Conservation (phyloP, 1,140 invertebrate species). For the Nylanderia fulva region DNA sequence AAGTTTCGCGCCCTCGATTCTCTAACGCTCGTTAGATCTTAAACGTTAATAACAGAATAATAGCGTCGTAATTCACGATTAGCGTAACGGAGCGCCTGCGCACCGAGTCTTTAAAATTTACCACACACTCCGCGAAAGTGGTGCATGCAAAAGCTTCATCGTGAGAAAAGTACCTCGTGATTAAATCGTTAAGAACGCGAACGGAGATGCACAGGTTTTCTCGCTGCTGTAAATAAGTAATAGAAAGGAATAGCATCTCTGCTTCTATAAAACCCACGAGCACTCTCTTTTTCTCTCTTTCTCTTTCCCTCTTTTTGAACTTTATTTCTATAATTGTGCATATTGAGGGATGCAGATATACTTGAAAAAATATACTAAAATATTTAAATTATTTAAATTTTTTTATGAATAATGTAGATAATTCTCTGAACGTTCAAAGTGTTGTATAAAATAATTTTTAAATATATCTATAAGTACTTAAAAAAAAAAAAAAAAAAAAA, state of each 20-base stretch:
- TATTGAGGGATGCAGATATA: no score
- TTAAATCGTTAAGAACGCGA: slow-evolving; percentile 10
- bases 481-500: no score
- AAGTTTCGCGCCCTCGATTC: slow-evolving; percentile 61
- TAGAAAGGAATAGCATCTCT: neutral
- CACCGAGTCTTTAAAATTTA: slow-evolving; percentile 49
- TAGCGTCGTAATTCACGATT: slow-evolving; percentile 69
- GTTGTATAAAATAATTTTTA: no score
- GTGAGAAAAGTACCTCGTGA: neutral
- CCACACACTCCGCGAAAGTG: neutral
- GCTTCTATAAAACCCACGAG: neutral
- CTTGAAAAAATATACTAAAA: neutral
- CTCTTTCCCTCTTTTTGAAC: neutral
- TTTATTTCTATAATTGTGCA: neutral
- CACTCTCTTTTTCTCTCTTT: no score
- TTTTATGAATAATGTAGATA: no score
- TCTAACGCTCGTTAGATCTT: slow-evolving; percentile 62
- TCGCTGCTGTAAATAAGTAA: neutral
- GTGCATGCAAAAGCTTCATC: slow-evolving; percentile 17
- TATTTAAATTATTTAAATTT: neutral
- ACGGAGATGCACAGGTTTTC: neutral
- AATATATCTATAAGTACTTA: no score
- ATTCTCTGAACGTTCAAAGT: no score
- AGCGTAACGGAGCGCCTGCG: slow-evolving; percentile 24
- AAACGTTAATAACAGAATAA: slow-evolving; percentile 67